Base-by-base conservation (phyloP, 2,113 vertebrate species). In the Boleophthalmus pectinirostris region DNA sequence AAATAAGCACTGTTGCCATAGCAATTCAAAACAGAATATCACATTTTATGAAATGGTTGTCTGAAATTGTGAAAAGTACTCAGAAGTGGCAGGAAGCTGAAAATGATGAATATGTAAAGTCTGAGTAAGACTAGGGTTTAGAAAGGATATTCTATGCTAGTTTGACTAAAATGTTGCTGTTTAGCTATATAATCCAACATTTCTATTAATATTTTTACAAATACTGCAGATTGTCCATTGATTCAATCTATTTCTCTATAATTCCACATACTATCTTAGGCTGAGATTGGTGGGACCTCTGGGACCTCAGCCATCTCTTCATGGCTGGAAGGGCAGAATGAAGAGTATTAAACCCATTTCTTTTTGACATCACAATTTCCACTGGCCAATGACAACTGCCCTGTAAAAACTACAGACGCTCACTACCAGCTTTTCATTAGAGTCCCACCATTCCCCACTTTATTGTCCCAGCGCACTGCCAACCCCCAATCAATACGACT, bases 401-500 rank as follows among this genome's bases (percentile, higher is more conserved):
- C 56, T 49, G 73, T 83, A 68, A 84, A 43, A 87, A 86, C 45
- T 25, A 56, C 66, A 65, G 66, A 25, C 78, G 82, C 66, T 74
- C 64, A 20, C 81, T 65, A 77, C 77, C 75, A 73, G 81, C 77
- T 80, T 85, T 86, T 87, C 72, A 88, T 87, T 84, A 75, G 77
- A 65, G 68, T 70, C 49, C 69, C 65, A 77, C 9, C 38, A 21
- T 68, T 64, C 23, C 53, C 60, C 38, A 68, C 82, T 89, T 88
- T 81, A 83, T 78, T 61, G 65, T 88, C 81, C 84, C 85, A 35
- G 45, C 51, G 75, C 63, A 54, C 72, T 85, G 86, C 86, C 88
- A 88, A 87, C 85, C 74, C 2, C 0, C 67, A 87, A 92, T 92
- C 90, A 82, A 90, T 90, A 86, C 63, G 78, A 88, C 85, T 87